Evolutionary conservation across 37 sponge, comb jelly and placozoan species (phyloP).

Genomic region (Chondrilla cf. caribensis): DNA sequence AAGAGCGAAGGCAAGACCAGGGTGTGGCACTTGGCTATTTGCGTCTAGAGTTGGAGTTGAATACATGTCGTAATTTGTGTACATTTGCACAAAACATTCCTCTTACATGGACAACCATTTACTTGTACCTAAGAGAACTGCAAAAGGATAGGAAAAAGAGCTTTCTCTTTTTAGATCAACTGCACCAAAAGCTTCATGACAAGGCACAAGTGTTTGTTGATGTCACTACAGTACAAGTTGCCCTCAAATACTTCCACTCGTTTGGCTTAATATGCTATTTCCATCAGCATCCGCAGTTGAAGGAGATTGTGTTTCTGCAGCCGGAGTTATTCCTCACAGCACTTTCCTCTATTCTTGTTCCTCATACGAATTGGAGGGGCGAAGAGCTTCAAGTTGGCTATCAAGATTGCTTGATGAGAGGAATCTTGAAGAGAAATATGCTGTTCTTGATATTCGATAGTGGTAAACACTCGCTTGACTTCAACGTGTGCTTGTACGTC

Average conservation of each 20-base stretch:
- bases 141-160: not conserved
- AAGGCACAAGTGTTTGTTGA: not conserved
- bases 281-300: constrained; percentile 5
- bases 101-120: not conserved
- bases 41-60: not conserved
- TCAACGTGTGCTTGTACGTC: constrained; percentile 5
- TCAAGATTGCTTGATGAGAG: not conserved
- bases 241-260: not conserved
- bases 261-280: not conserved
- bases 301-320: not conserved
- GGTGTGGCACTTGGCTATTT: not conserved
- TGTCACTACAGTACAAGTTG: not conserved
- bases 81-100: constrained; percentile 14
- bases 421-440: not conserved
- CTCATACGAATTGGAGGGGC: not conserved
- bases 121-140: not conserved
- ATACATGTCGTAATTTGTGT: not conserved
- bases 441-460: not conserved
- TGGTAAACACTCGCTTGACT: not conserved
- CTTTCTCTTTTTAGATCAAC: not conserved
- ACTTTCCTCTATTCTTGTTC: not conserved
- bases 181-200: not conserved
- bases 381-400: not conserved
- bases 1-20: not conserved
- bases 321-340: not conserved